These are phyloP conservation scores for Apoda limacodes DNA, from an alignment of 2,888 invertebrate species.

Conservation along the genomic window DNA sequence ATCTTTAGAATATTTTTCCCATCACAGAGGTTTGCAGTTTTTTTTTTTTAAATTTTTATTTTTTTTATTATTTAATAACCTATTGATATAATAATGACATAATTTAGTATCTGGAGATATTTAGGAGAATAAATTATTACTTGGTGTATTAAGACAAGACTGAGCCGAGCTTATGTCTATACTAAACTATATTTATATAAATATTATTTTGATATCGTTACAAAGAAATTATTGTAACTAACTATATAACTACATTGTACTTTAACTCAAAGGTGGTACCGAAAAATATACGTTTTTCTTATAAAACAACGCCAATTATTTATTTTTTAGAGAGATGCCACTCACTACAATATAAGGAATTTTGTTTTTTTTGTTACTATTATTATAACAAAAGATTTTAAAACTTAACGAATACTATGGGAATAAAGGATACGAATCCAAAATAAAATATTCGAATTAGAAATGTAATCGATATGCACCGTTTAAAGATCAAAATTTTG, in stretches of 20 bases:
- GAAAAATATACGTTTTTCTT: slow-evolving; percentile 56
- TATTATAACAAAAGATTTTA: slow-evolving; percentile 49
- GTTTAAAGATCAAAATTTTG: slow-evolving; percentile 56
- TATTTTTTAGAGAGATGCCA: slow-evolving; percentile 52
- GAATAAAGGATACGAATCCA: slow-evolving; percentile 53
- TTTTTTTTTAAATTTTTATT: slow-evolving; percentile 37
- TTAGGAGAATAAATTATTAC: slow-evolving; percentile 21
- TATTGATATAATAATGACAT: slow-evolving; percentile 63
- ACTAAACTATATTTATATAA: slow-evolving; percentile 50
- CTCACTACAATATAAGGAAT: slow-evolving; percentile 54
- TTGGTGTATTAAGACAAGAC: slow-evolving; percentile 62
- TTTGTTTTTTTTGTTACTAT: slow-evolving; percentile 35
- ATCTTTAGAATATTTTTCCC: slow-evolving; percentile 63
- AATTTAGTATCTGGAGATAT: slow-evolving; percentile 48
- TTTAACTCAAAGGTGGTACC: slow-evolving; percentile 68
- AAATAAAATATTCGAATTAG: slow-evolving; percentile 61
- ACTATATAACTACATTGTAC: slow-evolving; percentile 62
- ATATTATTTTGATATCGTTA: slow-evolving; percentile 52
- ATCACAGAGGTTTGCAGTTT: slow-evolving; percentile 64
- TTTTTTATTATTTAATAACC: slow-evolving; percentile 31
- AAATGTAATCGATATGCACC: slow-evolving; percentile 69
- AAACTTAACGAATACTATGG: slow-evolving; percentile 54
- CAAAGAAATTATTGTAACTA: slow-evolving; percentile 54
- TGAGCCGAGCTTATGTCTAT: slow-evolving; percentile 48
- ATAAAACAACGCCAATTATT: slow-evolving; percentile 55